Percentiles rank a stretch among this genome's conserved stretches.
Conservation (phyloP, 2,113 vertebrate species). For the Austrofundulus limnaeus region DNA sequence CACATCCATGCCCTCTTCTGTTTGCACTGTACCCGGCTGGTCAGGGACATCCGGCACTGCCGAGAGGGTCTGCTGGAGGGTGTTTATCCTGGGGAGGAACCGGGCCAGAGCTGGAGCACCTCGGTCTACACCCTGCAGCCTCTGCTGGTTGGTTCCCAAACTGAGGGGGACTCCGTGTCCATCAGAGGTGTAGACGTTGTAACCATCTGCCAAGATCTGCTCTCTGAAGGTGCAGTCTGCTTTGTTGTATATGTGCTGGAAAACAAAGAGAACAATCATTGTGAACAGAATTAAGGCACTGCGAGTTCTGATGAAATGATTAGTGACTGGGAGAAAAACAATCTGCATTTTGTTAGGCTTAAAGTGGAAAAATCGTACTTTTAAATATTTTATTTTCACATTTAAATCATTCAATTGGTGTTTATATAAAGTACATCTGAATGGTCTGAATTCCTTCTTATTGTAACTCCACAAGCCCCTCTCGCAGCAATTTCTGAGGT, state of each 20-base stretch:
- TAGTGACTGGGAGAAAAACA: not conserved
- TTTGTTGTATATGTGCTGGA: conserved; percentile 80
- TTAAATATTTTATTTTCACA: too few relatives aligned
- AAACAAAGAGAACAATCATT: not conserved
- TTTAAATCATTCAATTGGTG: too few relatives aligned
- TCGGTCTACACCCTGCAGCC: conserved; percentile 76
- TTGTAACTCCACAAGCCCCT: too few relatives aligned
- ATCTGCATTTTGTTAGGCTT: too few relatives aligned
- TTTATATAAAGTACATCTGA: too few relatives aligned
- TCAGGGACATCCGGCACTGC: conserved; percentile 9
- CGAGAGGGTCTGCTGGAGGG: conserved; percentile 50
- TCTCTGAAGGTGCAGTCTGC: conserved; percentile 92
- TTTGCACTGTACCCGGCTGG: conserved; percentile 19
- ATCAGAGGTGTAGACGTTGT: conserved; percentile 86
- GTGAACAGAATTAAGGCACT: too few relatives aligned
- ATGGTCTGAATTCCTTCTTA: too few relatives aligned
- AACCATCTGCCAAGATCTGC: conserved; percentile 84
- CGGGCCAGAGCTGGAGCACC: conserved; percentile 81
- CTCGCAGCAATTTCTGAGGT: too few relatives aligned
- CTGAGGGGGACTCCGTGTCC: conserved; percentile 81
- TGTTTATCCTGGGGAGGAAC: conserved; percentile 88
- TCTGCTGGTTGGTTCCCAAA: conserved; percentile 82
- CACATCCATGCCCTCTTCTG: conserved; percentile 70
- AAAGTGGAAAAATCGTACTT: too few relatives aligned
- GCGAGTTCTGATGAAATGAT: too few relatives aligned